Evolutionary conservation across 2,797 vertebrate species (phyloP).

Genomic region (Chrosomus eos): DNA sequence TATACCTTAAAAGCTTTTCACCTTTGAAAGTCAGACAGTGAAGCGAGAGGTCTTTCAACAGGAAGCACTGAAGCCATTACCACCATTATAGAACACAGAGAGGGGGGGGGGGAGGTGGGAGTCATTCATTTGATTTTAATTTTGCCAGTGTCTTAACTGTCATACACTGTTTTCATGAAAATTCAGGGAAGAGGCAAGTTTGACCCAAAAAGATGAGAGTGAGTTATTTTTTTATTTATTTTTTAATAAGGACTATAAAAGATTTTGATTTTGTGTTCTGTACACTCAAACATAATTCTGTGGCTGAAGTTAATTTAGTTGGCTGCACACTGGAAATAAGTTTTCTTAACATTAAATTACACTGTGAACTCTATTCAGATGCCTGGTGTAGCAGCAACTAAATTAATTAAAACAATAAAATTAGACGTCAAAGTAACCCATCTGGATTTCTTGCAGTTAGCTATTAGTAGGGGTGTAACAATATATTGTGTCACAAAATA

Average conservation of each 20-base stretch:
- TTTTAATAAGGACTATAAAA: slow-evolving; percentile 25
- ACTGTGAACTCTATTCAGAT: not conserved
- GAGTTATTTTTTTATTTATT: slow-evolving; percentile 27
- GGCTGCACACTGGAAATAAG: not conserved
- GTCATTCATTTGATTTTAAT: slow-evolving; percentile 56
- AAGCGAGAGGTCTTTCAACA: slow-evolving; percentile 46
- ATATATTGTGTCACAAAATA: too few relatives aligned
- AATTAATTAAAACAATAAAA: not conserved
- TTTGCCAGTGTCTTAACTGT: slow-evolving; percentile 56
- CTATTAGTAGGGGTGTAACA: too few relatives aligned
- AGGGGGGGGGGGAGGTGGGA: too few relatives aligned
- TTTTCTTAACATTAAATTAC: slow-evolving; percentile 9
- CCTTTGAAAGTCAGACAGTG: slow-evolving; percentile 51
- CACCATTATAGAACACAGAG: slow-evolving; percentile 55
- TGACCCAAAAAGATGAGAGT: slow-evolving; percentile 46
- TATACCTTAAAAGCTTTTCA: slow-evolving; percentile 57
- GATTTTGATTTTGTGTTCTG: not conserved
- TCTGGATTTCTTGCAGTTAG: not conserved
- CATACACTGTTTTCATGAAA: slow-evolving; percentile 55
- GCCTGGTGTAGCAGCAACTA: not conserved
- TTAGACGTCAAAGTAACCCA: not conserved
- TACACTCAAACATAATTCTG: slow-evolving; percentile 4
- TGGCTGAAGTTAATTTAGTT: not conserved
- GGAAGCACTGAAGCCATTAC: slow-evolving; percentile 51
- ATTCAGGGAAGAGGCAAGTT: slow-evolving; percentile 47